Percentiles rank a stretch among this genome's conserved stretches.
phyloP scores from a whole-genome alignment of 2,797 vertebrate genomes.

The Enteromius treurensis region DNA sequence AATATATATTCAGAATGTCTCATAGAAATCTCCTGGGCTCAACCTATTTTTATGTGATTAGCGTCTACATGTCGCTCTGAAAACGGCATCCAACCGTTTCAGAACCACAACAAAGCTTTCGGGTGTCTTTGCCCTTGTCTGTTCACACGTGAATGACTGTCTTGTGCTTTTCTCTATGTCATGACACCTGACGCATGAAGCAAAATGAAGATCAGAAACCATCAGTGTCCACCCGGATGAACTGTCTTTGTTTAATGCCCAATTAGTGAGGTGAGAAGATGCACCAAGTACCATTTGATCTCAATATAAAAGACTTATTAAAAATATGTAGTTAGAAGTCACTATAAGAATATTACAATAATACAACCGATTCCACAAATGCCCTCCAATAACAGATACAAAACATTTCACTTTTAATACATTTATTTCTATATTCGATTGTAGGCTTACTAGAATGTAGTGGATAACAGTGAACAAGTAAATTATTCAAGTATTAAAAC shows the following conservation, averaged over 20 bases:
- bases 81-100: not conserved
- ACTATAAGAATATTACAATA: not conserved
- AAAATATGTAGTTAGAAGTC: not conserved
- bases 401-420: not conserved
- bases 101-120: not conserved
- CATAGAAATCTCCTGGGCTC: not conserved
- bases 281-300: not conserved
- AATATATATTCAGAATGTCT: not conserved
- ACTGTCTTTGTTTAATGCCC: not conserved
- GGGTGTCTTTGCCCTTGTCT: not conserved
- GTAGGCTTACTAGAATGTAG: not conserved
- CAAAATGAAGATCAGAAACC: not conserved
- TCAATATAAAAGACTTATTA: not conserved
- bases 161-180: not conserved
- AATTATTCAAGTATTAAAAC: not conserved
- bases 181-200: conserved; percentile 6
- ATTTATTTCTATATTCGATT: not conserved
- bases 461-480: not conserved
- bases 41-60: not conserved
- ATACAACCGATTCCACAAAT: not conserved
- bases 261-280: not conserved
- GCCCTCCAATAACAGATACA: not conserved
- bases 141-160: not conserved
- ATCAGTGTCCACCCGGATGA: not conserved
- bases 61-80: not conserved